Conservation (phyloP, 2,888 invertebrate species). For the Ophion obscuratus region DNA sequence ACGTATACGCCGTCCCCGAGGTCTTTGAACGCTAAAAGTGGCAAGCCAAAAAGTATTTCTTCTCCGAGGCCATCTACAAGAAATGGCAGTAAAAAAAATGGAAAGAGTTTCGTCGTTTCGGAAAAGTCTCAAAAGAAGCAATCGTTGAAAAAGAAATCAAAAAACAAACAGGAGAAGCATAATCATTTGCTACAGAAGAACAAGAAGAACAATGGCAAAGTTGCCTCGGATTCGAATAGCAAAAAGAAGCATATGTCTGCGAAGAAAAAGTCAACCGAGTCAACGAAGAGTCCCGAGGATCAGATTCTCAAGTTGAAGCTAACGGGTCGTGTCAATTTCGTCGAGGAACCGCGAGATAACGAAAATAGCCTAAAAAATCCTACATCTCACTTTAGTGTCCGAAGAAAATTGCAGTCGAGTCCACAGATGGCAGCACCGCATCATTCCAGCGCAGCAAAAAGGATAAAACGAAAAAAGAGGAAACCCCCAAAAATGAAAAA, state of each 20-base stretch:
- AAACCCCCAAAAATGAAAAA: not conserved
- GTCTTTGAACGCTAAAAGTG: not conserved
- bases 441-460: not conserved
- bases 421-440: conserved; percentile 25
- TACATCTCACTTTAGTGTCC: conserved; percentile 40
- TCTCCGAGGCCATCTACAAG: conserved; percentile 3
- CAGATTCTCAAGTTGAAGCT: conserved; percentile 40
- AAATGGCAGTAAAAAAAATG: not conserved
- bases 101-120: not conserved
- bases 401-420: conserved; percentile 62
- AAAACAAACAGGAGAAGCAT: conserved; percentile 9
- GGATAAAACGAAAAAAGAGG: not conserved
- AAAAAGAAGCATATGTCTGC: conserved; percentile 13
- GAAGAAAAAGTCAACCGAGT: not conserved
- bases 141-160: conserved; percentile 3
- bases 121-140: not conserved
- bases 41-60: not conserved
- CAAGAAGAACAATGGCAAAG: not conserved
- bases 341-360: conserved; percentile 18
- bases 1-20: not conserved
- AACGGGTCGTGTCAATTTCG: conserved; percentile 38
- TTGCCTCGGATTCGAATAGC: not conserved
- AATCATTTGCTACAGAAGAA: conserved; percentile 16
- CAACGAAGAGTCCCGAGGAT: not conserved
- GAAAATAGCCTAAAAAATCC: conserved; percentile 11